Conservation (phyloP, 1,140 invertebrate genomes). For the Drosophila quadrilineata region DNA sequence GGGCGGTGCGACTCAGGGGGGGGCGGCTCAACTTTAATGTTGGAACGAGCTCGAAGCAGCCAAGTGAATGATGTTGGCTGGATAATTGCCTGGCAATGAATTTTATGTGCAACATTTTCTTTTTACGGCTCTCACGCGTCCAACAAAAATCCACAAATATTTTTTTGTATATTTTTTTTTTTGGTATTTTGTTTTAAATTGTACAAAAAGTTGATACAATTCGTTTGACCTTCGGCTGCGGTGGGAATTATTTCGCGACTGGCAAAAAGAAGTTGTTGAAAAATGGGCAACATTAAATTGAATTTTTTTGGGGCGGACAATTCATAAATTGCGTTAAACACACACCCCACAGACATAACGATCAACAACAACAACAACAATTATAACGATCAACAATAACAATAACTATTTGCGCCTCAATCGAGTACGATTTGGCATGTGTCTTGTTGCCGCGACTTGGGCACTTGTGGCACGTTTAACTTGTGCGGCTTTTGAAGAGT, state of each 20-base stretch:
- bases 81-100: constrained; percentile 68
- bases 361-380: background rate
- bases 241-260: constrained; percentile 21
- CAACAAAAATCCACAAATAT: background rate
- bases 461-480: background rate
- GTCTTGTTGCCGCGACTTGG: background rate
- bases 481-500: background rate
- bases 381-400: background rate
- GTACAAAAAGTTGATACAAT: constrained; percentile 37
- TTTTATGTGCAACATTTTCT: constrained; percentile 63
- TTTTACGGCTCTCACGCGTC: constrained; percentile 1
- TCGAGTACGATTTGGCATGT: constrained; percentile 32
- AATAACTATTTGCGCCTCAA: constrained; percentile 17
- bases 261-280: constrained; percentile 32
- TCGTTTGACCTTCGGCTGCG: constrained; percentile 26
- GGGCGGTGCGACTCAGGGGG: constrained; percentile 32
- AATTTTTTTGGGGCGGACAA: constrained; percentile 31
- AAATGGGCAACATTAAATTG: constrained; percentile 29
- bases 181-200: too few species aligned
- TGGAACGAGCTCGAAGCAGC: constrained; percentile 42
- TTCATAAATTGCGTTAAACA: constrained; percentile 59
- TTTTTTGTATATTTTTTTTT: too few species aligned
- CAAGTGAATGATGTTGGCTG: constrained; percentile 46
- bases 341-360: constrained; percentile 32
- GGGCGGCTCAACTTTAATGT: constrained; percentile 37